Evolutionary conservation across 2,888 invertebrate genomes (phyloP), one percentile per base, ranked within the genome.

Genomic region (Barypeithes pellucidus): DNA sequence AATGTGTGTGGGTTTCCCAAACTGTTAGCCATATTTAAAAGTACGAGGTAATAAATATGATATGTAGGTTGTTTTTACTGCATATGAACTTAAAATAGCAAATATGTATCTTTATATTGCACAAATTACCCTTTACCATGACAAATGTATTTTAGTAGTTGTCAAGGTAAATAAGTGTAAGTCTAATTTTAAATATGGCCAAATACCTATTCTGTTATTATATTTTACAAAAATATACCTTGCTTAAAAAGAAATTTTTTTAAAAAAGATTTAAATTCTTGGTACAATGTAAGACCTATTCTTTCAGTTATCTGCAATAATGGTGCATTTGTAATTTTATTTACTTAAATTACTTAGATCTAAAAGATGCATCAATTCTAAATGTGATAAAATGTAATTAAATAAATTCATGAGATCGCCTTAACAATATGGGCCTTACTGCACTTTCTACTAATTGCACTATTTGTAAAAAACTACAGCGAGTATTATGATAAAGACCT

Each of bases 1-100:
- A 57, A 33, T 36, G 59, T 65, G 59, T 22, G 66, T 16, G 29
- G 36, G 52, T 41, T 14, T 47, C 67, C 74, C 65, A 39, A 66
- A 29, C 18, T 67, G 36, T 69, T 70, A 70, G 74, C 74, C 74
- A 74, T 70, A 74, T 66, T 70, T 74, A 74, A 70, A 70, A 74
- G 63, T 39, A 14, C 8, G 29, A 43, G n/a, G 11, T 22, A 11
- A 24, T n/a, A 60, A 9, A 11, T 2, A 14, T 33, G 14, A 41
- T 8, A 54, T 16, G 14, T 24, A 16, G 9, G 8, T 8, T 5
- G 36, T 12, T 12, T 39, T 39, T 39, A n/a, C 39, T 9, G 9
- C 39, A 39, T 12, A 29, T 29, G 7, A 29, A 29, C 8, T 5
- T n/a, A n/a, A n/a, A 11, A 8, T 36, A 36, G 36, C 7, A 41